Base-by-base conservation (phyloP, 2,113 vertebrate genomes). In the Sardina pilchardus region DNA sequence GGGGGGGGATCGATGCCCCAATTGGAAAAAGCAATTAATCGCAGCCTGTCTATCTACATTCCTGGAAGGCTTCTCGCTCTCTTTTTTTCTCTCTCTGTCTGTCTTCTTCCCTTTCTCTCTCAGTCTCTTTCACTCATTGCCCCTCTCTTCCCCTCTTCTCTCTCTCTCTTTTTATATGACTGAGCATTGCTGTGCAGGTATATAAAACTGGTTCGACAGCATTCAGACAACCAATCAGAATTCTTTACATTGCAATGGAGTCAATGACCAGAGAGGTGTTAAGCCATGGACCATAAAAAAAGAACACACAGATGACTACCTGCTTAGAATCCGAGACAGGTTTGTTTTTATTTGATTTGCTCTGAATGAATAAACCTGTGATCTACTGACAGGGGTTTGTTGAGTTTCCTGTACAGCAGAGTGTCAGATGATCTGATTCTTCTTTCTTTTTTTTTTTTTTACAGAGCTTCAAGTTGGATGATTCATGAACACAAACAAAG, bases 11-110 rank as follows among this genome's bases (percentile, higher is more conserved):
- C 83, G 75, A 85, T 47, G 42, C 43, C 14, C 56, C 30, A 63
- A 87, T 43, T 71, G 85, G 78, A 84, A 87, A 85, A 84, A 80
- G 82, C 85, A 84, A 92, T 92, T 89, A 47, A 88, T 90, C 88
- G 89, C 1, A 47, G 42, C 71, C 80, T 6, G 67, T 88, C 83
- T 83, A 47, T 39, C n/a, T 0, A 63, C 85, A 90, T 91, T 92
- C 86, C 88, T 87, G 26, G 81, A 83, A 87, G 86, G 24, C 56
- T 24, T n/a, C 24, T 63, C 24, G n/a, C 21, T 21, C 24, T 59
- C 24, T 63, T 1, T 63, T 7, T 24, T 24, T 63, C 24, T 85
- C 82, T 3, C 26, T 63, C 86, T 63, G 56, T 88, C 83, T 84
- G 39, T 39, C n/a, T 0, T 17, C 4, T 17, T 56, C 50, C 21